Conservation (phyloP, 2,888 invertebrate species). For the Electrophaes corylata region DNA sequence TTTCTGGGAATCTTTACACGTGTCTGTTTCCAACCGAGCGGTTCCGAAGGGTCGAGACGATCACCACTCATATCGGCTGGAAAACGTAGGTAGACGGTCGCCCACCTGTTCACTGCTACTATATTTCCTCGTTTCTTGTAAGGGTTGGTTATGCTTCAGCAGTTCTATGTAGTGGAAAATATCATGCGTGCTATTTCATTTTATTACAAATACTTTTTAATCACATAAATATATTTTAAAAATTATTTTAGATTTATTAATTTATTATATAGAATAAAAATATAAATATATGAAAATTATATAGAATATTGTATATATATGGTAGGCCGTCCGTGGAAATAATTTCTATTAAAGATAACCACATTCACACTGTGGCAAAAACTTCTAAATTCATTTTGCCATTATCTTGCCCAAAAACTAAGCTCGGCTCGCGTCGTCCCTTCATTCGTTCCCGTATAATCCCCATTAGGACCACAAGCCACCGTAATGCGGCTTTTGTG, state of each 20-base stretch:
- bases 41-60: slow-evolving; percentile 32
- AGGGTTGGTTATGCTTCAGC: background rate
- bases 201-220: too few relatives aligned
- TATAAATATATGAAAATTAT: too few relatives aligned
- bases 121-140: slow-evolving; percentile 3
- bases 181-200: background rate
- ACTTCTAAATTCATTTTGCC: slow-evolving; percentile 68
- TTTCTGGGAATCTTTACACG: slow-evolving; percentile 47
- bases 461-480: slow-evolving; percentile 72
- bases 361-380: slow-evolving; percentile 44
- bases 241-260: too few relatives aligned
- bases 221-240: too few relatives aligned
- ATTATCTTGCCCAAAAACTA: slow-evolving; percentile 69
- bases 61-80: slow-evolving; percentile 42
- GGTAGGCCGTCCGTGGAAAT: background rate
- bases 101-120: slow-evolving; percentile 27
- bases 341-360: slow-evolving; percentile 21
- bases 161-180: background rate
- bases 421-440: slow-evolving; percentile 57
- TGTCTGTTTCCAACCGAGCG: slow-evolving; percentile 48
- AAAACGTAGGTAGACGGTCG: slow-evolving; percentile 37
- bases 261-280: too few relatives aligned
- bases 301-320: too few relatives aligned
- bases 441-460: slow-evolving; percentile 69
- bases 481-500: slow-evolving; percentile 70